Percentiles rank a stretch among this genome's conserved stretches.
Evolutionary conservation across 2,888 invertebrate species (phyloP).

Genomic region (Xylota segnis): DNA sequence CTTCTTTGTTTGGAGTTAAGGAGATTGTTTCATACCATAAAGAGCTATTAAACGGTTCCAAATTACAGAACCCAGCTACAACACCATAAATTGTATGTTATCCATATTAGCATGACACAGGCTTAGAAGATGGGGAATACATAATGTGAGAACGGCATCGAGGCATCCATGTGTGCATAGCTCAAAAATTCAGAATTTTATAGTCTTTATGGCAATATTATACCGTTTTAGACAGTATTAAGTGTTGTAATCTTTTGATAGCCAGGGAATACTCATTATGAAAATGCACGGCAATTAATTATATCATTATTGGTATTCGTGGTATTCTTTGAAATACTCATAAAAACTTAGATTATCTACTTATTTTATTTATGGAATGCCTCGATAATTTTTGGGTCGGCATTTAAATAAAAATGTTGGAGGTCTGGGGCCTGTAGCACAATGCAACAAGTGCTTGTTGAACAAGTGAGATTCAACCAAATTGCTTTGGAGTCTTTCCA

Average conservation of each 20-base stretch:
- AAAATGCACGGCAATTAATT: conserved; percentile 5
- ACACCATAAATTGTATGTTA: not conserved
- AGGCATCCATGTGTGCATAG: not conserved
- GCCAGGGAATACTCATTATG: not conserved
- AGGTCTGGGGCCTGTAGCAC: too few species aligned
- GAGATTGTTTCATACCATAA: too few species aligned
- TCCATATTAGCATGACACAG: not conserved
- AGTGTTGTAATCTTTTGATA: not conserved
- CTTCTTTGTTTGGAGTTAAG: too few species aligned
- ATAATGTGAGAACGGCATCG: not conserved
- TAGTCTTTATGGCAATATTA: not conserved
- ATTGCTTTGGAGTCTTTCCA: too few species aligned
- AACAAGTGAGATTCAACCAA: too few species aligned
- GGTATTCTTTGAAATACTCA: conserved; percentile 10
- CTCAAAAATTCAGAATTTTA: not conserved
- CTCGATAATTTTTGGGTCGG: too few species aligned
- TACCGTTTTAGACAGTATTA: not conserved
- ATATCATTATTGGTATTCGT: not conserved
- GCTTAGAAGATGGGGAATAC: not conserved
- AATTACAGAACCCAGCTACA: too few species aligned
- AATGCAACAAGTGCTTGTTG: too few species aligned
- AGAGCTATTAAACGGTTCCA: not conserved
- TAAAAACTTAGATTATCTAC: conserved; percentile 1
- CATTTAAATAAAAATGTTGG: too few species aligned
- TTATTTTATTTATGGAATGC: conserved; percentile 12